A percentile compares a stretch with the other conserved stretches of the same genome.
phyloP scores from a whole-genome alignment of 1,140 invertebrate genomes.

The Myzus persicae region DNA sequence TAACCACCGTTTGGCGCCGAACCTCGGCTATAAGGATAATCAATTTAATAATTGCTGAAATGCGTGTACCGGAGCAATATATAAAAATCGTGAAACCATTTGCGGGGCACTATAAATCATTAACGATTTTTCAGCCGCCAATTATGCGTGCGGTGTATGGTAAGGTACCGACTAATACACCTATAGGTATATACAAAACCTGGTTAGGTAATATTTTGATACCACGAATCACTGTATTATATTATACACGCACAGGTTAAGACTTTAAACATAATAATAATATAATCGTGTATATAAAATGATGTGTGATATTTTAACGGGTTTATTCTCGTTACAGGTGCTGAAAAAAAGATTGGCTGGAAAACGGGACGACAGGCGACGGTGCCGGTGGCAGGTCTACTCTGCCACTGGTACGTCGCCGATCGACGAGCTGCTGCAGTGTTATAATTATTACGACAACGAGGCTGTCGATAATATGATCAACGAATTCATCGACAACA shows the following conservation, averaged over 20 bases:
- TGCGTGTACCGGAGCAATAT: neutral
- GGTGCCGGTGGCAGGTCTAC: too few relatives aligned
- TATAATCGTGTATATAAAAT: neutral
- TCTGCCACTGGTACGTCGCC: neutral
- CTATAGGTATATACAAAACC: neutral
- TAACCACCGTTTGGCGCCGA: neutral
- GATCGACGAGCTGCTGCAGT: neutral
- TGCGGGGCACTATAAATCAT: neutral
- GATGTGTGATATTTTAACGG: neutral
- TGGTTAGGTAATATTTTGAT: neutral
- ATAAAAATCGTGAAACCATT: slow-evolving; percentile 8
- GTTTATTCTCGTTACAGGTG: neutral
- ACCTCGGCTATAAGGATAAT: neutral
- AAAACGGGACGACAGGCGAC: neutral
- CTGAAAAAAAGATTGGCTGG: neutral
- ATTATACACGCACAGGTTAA: neutral
- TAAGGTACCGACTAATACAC: neutral
- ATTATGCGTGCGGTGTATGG: neutral
- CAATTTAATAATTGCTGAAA: slow-evolving; percentile 12
- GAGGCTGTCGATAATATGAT: slow-evolving; percentile 50
- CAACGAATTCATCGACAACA: slow-evolving; percentile 47
- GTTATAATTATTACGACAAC: slow-evolving; percentile 30
- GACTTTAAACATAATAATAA: neutral
- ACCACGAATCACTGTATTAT: neutral
- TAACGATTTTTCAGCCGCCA: neutral